Percentiles rank a stretch among this genome's conserved stretches.
phyloP scores from a whole-genome alignment of 1,140 invertebrate genomes.

The Temnothorax nylanderi region DNA sequence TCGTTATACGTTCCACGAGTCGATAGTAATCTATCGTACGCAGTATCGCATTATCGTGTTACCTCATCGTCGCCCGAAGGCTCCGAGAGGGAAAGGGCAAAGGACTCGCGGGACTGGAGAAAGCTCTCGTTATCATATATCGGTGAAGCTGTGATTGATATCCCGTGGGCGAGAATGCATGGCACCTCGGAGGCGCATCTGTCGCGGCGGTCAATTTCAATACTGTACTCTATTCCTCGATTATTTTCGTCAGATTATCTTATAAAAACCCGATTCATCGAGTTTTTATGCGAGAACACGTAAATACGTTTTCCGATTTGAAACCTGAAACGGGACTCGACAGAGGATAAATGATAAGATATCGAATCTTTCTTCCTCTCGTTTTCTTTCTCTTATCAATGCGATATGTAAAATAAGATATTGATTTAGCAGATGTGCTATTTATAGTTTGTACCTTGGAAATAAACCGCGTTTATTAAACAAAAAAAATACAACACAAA shows the following conservation, averaged over 20 bases:
- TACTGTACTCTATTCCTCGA: conserved; percentile 8
- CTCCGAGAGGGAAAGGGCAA: background rate
- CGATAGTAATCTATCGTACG: background rate
- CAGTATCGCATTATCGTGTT: background rate
- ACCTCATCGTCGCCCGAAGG: background rate
- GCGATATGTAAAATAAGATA: background rate
- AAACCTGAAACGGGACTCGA: background rate
- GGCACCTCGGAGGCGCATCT: conserved; percentile 25
- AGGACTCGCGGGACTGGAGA: conserved; percentile 12
- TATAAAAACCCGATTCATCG: background rate
- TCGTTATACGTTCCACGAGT: background rate
- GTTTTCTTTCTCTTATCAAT: background rate
- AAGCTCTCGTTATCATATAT: conserved; percentile 12
- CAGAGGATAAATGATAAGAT: conserved; percentile 2
- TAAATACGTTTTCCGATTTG: background rate
- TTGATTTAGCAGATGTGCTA: background rate
- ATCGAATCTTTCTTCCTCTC: background rate
- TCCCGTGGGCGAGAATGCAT: background rate
- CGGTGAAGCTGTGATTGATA: conserved; percentile 17
- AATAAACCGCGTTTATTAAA: background rate
- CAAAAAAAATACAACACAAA: background rate
- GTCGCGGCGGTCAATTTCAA: conserved; percentile 30
- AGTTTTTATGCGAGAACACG: background rate
- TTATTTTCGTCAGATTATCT: background rate
- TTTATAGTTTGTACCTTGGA: background rate